These are phyloP conservation scores for Trichopria drosophilae DNA, from an alignment of 2,888 invertebrate genomes.

Conservation along the genomic window DNA sequence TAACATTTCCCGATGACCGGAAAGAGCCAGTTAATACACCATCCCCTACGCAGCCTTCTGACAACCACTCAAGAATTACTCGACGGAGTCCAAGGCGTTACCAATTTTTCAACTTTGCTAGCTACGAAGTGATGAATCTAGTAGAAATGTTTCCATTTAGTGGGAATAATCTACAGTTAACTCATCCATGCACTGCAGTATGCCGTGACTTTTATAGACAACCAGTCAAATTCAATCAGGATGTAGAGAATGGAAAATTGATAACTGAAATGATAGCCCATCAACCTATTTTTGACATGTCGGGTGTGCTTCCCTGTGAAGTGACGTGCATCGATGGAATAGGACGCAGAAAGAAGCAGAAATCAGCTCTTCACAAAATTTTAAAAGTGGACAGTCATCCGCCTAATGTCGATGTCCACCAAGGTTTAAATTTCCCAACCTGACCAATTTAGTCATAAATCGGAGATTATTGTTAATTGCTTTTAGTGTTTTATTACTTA, in stretches of 20 bases:
- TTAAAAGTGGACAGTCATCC: too few species aligned
- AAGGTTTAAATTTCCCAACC: too few species aligned
- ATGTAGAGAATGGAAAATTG: slow-evolving; percentile 29
- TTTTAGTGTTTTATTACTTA: too few species aligned
- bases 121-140: slow-evolving; percentile 37
- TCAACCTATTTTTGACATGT: slow-evolving; percentile 37
- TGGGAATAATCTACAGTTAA: slow-evolving; percentile 32
- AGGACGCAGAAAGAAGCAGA: slow-evolving; percentile 30
- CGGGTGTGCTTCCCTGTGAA: slow-evolving; percentile 33
- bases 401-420: too few species aligned
- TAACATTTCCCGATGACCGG: too few species aligned
- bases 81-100: too few species aligned
- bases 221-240: slow-evolving; percentile 36
- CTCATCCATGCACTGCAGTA: slow-evolving; percentile 39
- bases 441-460: too few species aligned
- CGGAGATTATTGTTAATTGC: too few species aligned
- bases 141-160: slow-evolving; percentile 33
- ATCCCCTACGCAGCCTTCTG: too few species aligned
- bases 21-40: too few species aligned
- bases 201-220: slow-evolving; percentile 36
- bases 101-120: too few species aligned
- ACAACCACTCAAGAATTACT: too few species aligned
- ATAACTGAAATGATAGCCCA: slow-evolving; percentile 37
- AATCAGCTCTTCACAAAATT: slow-evolving; percentile 30
- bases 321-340: slow-evolving; percentile 34